Conservation (phyloP, 1,140 invertebrate species). For the Callitettix versicolor region DNA sequence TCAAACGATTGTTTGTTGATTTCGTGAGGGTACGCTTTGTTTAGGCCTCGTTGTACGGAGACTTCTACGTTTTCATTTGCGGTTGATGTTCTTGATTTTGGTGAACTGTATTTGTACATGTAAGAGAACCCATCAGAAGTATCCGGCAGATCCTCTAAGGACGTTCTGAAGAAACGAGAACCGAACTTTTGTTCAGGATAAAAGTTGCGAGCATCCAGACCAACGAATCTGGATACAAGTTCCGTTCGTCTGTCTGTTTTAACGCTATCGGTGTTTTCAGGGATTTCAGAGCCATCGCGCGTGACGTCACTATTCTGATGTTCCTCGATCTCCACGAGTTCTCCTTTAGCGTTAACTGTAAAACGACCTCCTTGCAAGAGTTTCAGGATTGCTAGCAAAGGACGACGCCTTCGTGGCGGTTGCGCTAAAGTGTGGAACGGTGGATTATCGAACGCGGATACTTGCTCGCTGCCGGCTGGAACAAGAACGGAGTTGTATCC, state of each 20-base stretch:
- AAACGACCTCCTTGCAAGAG: not conserved
- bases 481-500: conserved; percentile 20
- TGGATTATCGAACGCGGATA: not conserved
- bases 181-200: not conserved
- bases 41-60: not conserved
- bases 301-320: too few relatives aligned
- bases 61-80: conserved; percentile 1
- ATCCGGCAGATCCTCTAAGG: not conserved
- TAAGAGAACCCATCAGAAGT: conserved; percentile 3
- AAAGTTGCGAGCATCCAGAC: not conserved
- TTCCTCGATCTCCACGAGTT: not conserved
- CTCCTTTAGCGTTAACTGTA: not conserved
- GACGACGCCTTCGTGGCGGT: not conserved
- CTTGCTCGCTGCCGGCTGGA: conserved; percentile 3
- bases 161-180: not conserved
- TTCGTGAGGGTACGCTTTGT: not conserved
- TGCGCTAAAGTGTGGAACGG: not conserved
- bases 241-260: not conserved
- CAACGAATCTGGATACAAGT: not conserved
- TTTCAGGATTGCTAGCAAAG: conserved; percentile 1
- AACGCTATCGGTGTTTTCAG: not conserved
- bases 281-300: too few relatives aligned
- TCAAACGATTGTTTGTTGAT: not conserved
- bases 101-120: not conserved
- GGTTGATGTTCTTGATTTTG: not conserved